Base-by-base conservation (phyloP, 2,113 vertebrate species). In the Mus spicilegus region DNA sequence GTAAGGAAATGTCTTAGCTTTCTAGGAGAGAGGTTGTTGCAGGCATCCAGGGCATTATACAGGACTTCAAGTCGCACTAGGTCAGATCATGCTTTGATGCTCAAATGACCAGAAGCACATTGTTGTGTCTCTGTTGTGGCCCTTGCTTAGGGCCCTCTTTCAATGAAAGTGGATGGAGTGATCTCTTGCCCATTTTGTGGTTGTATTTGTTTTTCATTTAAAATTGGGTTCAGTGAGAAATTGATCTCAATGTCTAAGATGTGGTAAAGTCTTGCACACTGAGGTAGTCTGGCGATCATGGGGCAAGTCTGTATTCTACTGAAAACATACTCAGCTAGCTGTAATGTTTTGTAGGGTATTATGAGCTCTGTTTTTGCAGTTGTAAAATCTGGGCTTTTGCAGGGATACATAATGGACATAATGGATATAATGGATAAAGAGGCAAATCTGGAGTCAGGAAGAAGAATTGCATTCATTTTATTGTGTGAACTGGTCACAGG, bases 391-490 rank as follows among this genome's bases (percentile, higher is more conserved):
- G 67, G 54, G 11, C 6, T 86, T 94, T 67, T 28, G 13, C 1
- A 39, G 33, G 46, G 11, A n/a, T n/a, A 19, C 17, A 0, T 49
- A 49, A 49, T 49, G 49, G 49, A 19, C 17, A 0, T 49, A 49
- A 49, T 49, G 49, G 49, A 19, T 9, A 5, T 26, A 80, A 24
- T 20, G 19, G 39, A 5, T 9, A 42, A 42, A 58, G 87, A 90
- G 73, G 28, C 58, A 69, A 49, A 12, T 33, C 12, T 49, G 54
- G 33, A 63, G 16, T 39, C 49, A n/a, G 12, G 49, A 22, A 17
- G 30, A 39, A 13, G 14, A 4, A 28, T 2, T 30, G 13, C 20
- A 19, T 11, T 42, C 46, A 5, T 1, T 33, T 5, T 5, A 10
- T 30, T 19, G 80, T 46, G 7, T 58, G 30, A 2, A 56, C 54